phyloP scores from a whole-genome alignment of 2,888 invertebrate species.

The Matsumyia berberina region DNA sequence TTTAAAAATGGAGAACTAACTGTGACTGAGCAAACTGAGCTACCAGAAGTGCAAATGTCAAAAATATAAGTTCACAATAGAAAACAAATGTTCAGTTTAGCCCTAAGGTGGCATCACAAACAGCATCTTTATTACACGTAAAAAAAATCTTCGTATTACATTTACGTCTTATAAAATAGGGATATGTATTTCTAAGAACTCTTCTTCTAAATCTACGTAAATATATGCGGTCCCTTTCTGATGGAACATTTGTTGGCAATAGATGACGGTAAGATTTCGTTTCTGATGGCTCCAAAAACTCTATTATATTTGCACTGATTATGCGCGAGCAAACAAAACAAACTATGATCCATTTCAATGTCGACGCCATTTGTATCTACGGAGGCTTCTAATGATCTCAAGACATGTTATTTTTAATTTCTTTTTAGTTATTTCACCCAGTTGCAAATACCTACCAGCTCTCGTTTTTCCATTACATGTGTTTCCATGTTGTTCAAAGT shows the following conservation, averaged over 20 bases:
- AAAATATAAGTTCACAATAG: conserved; percentile 41
- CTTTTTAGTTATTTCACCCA: background rate
- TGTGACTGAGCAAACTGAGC: conserved; percentile 46
- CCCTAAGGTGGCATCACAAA: conserved; percentile 26
- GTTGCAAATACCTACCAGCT: background rate
- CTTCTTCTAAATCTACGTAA: conserved; percentile 22
- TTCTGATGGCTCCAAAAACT: conserved; percentile 40
- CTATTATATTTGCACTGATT: conserved; percentile 29
- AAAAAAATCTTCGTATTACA: background rate
- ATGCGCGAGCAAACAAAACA: conserved; percentile 14
- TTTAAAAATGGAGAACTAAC: conserved; percentile 34
- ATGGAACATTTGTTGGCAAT: conserved; percentile 44
- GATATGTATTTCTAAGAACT: background rate
- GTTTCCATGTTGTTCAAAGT: background rate
- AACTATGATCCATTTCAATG: conserved; percentile 11
- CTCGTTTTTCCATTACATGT: background rate
- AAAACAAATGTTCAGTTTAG: background rate
- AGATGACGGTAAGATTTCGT: conserved; percentile 27
- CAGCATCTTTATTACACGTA: conserved; percentile 25
- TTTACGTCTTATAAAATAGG: background rate
- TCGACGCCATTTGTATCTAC: conserved; percentile 21
- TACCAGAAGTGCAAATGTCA: conserved; percentile 13
- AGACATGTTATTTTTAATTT: conserved; percentile 3
- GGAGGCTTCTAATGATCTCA: conserved; percentile 4
- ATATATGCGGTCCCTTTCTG: conserved; percentile 45